Conservation (phyloP, 2,888 invertebrate species). For the Lasioglossum figueresi region DNA sequence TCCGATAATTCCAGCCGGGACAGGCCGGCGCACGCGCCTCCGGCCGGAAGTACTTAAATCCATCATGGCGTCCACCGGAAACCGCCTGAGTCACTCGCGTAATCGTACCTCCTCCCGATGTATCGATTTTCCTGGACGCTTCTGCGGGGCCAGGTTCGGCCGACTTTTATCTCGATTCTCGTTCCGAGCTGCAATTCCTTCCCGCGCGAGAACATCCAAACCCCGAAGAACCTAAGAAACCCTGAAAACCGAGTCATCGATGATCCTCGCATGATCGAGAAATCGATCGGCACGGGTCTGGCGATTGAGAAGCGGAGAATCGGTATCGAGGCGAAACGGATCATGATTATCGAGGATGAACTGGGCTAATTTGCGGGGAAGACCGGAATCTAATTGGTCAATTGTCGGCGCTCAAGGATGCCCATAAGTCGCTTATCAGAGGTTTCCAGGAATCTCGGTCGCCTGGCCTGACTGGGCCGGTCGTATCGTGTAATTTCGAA, state of each 20-base stretch:
- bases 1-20: slow-evolving; percentile 70
- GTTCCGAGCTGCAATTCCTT: neutral
- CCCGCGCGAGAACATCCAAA: neutral
- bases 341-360: neutral
- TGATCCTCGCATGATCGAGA: neutral
- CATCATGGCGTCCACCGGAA: slow-evolving; percentile 82
- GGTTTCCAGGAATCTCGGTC: slow-evolving; percentile 57
- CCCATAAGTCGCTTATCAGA: slow-evolving; percentile 35
- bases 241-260: neutral
- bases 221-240: neutral
- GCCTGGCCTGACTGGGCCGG: slow-evolving; percentile 44
- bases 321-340: neutral
- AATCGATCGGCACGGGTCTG: neutral
- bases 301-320: neutral
- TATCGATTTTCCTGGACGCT: slow-evolving; percentile 72
- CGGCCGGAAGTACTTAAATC: slow-evolving; percentile 81
- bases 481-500: slow-evolving; percentile 56
- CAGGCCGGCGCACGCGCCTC: slow-evolving; percentile 77
- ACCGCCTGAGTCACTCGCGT: slow-evolving; percentile 81
- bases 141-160: slow-evolving; percentile 60
- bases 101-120: slow-evolving; percentile 78
- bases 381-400: slow-evolving; percentile 26
- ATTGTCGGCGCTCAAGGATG: slow-evolving; percentile 17
- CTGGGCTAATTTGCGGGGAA: neutral
- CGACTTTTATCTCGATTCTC: slow-evolving; percentile 59